Evolutionary conservation across 2,888 invertebrate genomes (phyloP).

Genomic region (Idaea straminata): DNA sequence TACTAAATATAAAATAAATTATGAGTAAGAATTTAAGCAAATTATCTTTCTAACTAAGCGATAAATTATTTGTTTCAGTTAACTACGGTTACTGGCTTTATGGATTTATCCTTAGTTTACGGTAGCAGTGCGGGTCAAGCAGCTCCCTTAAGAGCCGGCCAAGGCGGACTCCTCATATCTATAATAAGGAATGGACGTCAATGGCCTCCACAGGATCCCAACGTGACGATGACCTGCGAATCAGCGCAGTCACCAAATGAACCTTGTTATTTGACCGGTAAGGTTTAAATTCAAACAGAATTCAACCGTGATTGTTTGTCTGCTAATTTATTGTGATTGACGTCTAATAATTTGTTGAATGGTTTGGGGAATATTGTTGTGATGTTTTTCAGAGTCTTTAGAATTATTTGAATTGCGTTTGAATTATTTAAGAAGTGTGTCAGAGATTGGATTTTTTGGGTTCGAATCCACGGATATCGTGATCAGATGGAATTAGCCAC

Average conservation of each 20-base stretch:
- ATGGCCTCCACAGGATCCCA: slow-evolving; percentile 86
- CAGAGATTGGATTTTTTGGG: background rate
- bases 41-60: too few relatives aligned
- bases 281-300: slow-evolving; percentile 22
- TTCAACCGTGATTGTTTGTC: background rate
- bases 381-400: background rate
- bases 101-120: slow-evolving; percentile 91
- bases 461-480: too few relatives aligned
- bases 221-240: slow-evolving; percentile 85
- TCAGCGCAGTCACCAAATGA: slow-evolving; percentile 81
- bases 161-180: slow-evolving; percentile 84
- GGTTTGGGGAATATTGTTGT: background rate
- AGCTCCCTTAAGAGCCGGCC: slow-evolving; percentile 82
- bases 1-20: too few relatives aligned
- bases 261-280: slow-evolving; percentile 88
- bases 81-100: slow-evolving; percentile 84
- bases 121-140: slow-evolving; percentile 86
- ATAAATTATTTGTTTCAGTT: slow-evolving; percentile 62
- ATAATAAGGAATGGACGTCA: slow-evolving; percentile 83
- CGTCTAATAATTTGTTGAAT: background rate
- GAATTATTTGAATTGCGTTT: background rate
- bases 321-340: background rate
- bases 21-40: too few relatives aligned
- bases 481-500: too few relatives aligned
- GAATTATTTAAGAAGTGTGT: background rate